These are phyloP conservation scores for Scopus umbretta DNA, from an alignment of 2,113 vertebrate genomes.

Conservation along the genomic window DNA sequence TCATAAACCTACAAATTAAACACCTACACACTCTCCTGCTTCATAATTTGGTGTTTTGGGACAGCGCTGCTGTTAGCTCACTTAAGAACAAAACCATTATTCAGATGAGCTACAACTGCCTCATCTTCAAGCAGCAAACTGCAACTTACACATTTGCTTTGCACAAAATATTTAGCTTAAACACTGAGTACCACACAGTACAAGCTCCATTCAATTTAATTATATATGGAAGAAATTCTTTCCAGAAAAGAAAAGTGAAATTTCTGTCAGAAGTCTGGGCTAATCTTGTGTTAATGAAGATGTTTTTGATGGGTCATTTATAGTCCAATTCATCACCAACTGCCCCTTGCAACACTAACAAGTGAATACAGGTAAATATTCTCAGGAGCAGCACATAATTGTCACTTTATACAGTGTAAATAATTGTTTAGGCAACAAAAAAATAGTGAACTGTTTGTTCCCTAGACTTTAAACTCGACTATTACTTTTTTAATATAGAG, in stretches of 20 bases:
- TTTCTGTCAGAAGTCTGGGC: not conserved
- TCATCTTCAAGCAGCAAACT: not conserved
- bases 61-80: slow-evolving; percentile 21
- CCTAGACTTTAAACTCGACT: not conserved
- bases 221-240: not conserved
- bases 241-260: not conserved
- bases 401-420: not conserved
- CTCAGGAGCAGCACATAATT: not conserved
- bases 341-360: not conserved
- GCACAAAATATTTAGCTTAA: not conserved
- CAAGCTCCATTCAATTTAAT: not conserved
- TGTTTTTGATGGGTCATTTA: not conserved
- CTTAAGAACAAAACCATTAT: slow-evolving; percentile 30
- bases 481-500: not conserved
- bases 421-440: not conserved
- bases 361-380: not conserved
- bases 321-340: not conserved
- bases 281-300: not conserved
- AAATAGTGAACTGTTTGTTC: not conserved
- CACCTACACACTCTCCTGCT: slow-evolving; percentile 49
- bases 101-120: not conserved
- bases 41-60: slow-evolving; percentile 59
- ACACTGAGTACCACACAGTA: not conserved
- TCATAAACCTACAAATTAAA: slow-evolving; percentile 69
- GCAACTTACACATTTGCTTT: not conserved